Conservation (phyloP, 2,888 invertebrate genomes). For the Catocala nupta region DNA sequence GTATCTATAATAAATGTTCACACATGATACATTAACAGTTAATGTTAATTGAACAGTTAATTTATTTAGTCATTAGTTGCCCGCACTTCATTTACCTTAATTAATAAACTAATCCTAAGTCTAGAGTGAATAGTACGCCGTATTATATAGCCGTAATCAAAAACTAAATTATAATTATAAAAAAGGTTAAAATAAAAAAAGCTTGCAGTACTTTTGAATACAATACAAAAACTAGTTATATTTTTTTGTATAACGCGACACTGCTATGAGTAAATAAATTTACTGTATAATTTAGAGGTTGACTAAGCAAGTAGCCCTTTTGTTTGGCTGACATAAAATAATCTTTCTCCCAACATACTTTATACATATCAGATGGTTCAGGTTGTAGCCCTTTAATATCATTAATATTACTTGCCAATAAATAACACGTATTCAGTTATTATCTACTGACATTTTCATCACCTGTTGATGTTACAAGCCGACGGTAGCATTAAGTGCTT, state of each 20-base stretch:
- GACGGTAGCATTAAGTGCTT: slow-evolving; percentile 38
- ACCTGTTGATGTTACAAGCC: slow-evolving; percentile 54
- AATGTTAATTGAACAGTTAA: slow-evolving; percentile 15
- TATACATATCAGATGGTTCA: slow-evolving; percentile 5
- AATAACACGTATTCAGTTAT: slow-evolving; percentile 51
- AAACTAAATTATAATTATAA: too few relatives aligned
- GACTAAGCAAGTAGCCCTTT: neutral
- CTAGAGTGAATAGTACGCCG: too few relatives aligned
- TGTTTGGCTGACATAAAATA: neutral
- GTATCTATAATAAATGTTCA: slow-evolving; percentile 1
- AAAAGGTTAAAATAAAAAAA: too few relatives aligned
- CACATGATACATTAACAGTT: slow-evolving; percentile 5
- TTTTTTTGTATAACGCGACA: too few relatives aligned
- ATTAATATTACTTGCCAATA: slow-evolving; percentile 49
- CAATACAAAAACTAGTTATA: too few relatives aligned
- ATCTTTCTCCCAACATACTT: neutral
- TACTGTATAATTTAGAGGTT: too few relatives aligned
- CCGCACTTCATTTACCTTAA: too few relatives aligned
- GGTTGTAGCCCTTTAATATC: slow-evolving; percentile 34
- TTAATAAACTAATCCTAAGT: too few relatives aligned
- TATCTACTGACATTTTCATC: slow-evolving; percentile 63
- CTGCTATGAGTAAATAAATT: too few relatives aligned
- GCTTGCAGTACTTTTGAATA: too few relatives aligned
- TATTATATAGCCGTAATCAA: too few relatives aligned
- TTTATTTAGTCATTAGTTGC: too few relatives aligned